These are phyloP conservation scores for Hippoglossus stenolepis DNA, from an alignment of 2,113 vertebrate genomes.

Conservation along the genomic window DNA sequence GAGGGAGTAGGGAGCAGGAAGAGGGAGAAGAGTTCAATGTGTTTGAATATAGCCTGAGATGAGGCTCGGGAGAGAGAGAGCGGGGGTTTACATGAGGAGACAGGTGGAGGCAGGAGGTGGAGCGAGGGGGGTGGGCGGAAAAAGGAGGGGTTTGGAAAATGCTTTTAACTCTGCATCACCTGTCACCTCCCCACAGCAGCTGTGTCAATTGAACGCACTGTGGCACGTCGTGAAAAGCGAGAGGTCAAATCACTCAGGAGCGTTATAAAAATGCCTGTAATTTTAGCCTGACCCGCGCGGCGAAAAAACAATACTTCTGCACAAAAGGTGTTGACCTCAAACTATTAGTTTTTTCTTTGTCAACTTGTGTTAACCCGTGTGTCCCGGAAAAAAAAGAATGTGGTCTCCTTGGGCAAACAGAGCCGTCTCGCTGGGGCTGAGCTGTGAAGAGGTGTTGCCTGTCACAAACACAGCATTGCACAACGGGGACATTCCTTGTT, in stretches of 20 bases:
- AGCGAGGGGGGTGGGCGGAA: neutral
- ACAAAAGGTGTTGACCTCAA: conserved; percentile 64
- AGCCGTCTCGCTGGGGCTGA: neutral
- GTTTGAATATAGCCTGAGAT: conserved; percentile 36
- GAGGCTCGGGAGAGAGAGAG: conserved; percentile 31
- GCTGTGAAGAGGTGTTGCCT: conserved; percentile 36
- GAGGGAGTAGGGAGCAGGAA: conserved; percentile 30
- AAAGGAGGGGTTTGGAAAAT: conserved; percentile 52
- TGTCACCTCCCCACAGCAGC: conserved; percentile 70
- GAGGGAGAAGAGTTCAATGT: conserved; percentile 39
- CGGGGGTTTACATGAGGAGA: conserved; percentile 33
- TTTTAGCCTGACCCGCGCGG: conserved; percentile 13
- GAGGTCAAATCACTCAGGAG: conserved; percentile 64
- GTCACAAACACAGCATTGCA: conserved; percentile 47
- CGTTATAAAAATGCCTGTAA: conserved; percentile 57
- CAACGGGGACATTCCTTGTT: conserved; percentile 53
- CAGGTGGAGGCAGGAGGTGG: conserved; percentile 48
- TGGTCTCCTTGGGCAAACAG: conserved; percentile 54
- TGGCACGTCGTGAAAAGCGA: conserved; percentile 34
- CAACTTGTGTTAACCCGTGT: conserved; percentile 25
- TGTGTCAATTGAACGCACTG: conserved; percentile 58
- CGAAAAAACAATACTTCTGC: conserved; percentile 11
- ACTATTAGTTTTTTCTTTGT: conserved; percentile 18
- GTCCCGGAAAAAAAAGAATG: conserved; percentile 40
- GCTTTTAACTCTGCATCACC: conserved; percentile 69